Evolutionary conservation across 2,113 vertebrate species (phyloP).

Genomic region (Bubo blakistoni): DNA sequence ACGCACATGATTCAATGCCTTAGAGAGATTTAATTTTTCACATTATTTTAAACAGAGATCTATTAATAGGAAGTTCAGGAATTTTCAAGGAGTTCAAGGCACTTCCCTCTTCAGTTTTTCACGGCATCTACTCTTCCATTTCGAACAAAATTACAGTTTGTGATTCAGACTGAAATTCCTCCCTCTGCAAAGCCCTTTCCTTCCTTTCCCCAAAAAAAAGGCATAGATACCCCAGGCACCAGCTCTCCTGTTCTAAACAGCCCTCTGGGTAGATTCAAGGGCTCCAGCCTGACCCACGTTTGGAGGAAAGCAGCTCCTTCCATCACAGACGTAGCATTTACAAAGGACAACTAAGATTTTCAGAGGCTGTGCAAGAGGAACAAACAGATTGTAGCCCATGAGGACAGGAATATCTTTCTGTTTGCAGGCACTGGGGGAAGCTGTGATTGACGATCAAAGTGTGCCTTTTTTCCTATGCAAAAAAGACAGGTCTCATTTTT

Average conservation of each 20-base stretch:
- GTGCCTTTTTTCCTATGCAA: constrained; percentile 38
- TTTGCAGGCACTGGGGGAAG: background rate
- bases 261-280: background rate
- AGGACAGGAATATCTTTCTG: background rate
- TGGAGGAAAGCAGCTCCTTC: background rate
- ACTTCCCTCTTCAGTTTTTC: constrained; percentile 23
- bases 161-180: background rate
- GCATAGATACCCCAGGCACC: background rate
- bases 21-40: constrained; percentile 22
- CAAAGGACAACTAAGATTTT: background rate
- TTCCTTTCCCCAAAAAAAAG: background rate
- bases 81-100: constrained; percentile 27
- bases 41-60: constrained; percentile 36
- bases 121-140: background rate
- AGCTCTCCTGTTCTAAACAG: background rate
- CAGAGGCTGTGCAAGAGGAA: background rate
- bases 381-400: background rate
- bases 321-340: background rate
- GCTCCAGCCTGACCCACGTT: background rate
- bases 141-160: background rate
- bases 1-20: constrained; percentile 4
- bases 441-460: background rate
- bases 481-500: background rate
- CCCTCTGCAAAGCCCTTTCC: background rate
- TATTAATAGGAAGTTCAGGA: constrained; percentile 50